A percentile compares a stretch with the other conserved stretches of the same genome.
Conservation (phyloP, 2,888 invertebrate genomes). For the Acanthoscelides obtectus region DNA sequence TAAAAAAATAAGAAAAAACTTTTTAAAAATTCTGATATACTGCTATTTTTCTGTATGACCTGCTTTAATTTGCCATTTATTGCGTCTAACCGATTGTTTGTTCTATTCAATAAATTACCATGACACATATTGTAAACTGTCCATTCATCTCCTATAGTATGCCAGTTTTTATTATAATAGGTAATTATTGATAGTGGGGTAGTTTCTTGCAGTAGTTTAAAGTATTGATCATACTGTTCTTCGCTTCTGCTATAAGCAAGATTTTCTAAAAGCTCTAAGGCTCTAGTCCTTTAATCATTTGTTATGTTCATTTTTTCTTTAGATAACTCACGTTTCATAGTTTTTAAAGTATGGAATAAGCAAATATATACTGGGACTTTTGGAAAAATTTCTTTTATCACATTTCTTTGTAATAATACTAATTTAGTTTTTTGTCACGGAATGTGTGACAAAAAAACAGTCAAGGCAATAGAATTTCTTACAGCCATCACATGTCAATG, state of each 20-base stretch:
- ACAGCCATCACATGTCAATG: too few species aligned
- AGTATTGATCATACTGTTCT: not conserved
- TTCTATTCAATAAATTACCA: too few species aligned
- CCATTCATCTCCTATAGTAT: not conserved
- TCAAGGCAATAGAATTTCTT: too few species aligned
- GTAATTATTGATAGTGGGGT: not conserved
- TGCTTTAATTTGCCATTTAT: too few species aligned
- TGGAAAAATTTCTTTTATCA: not conserved
- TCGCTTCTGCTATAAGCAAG: not conserved
- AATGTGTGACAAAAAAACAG: too few species aligned
- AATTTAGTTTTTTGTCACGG: too few species aligned
- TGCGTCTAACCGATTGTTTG: too few species aligned
- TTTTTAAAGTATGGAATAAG: not conserved
- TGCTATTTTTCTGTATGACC: too few species aligned
- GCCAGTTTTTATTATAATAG: too few species aligned
- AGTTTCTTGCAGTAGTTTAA: not conserved
- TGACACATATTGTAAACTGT: too few species aligned
- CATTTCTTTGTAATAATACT: not conserved
- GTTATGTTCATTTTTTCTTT: not conserved
- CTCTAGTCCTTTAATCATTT: not conserved
- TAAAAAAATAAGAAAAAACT: too few species aligned
- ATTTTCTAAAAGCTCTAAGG: not conserved
- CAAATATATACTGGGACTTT: not conserved
- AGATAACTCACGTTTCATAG: not conserved
- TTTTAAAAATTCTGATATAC: too few species aligned